Evolutionary conservation across 2,888 invertebrate species (phyloP).

Genomic region (Drosophila fungiperda): DNA sequence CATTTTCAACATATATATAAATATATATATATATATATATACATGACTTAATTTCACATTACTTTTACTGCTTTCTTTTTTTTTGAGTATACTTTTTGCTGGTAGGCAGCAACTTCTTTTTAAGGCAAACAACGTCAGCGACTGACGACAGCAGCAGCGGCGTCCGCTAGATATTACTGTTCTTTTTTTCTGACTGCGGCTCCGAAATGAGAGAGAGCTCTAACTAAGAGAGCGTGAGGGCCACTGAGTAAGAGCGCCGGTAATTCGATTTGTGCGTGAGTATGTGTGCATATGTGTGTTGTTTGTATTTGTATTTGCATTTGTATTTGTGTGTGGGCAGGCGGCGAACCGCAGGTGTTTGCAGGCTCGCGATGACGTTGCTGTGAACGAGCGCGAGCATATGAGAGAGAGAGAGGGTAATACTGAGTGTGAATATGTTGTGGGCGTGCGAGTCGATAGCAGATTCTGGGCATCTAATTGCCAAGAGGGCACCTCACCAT

Average conservation of each 20-base stretch:
- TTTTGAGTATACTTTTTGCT: background rate
- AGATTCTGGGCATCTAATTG: conserved; percentile 46
- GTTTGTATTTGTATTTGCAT: conserved; percentile 25
- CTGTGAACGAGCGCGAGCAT: conserved; percentile 5
- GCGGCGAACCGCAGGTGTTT: conserved; percentile 56
- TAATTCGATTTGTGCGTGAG: conserved; percentile 49
- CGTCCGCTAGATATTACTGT: conserved; percentile 43
- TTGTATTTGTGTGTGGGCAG: conserved; percentile 35
- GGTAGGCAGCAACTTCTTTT: conserved; percentile 63
- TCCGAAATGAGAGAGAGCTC: conserved; percentile 11
- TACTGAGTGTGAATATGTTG: background rate
- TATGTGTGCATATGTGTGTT: conserved; percentile 29
- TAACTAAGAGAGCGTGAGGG: conserved; percentile 14
- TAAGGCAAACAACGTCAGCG: conserved; percentile 69
- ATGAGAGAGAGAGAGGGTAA: background rate
- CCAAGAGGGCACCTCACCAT: conserved; percentile 24
- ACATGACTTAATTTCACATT: conserved; percentile 2
- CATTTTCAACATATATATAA: background rate
- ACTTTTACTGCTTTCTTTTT: conserved; percentile 7
- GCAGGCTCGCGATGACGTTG: conserved; percentile 51
- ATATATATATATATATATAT: conserved; percentile 1
- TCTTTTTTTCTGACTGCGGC: conserved; percentile 13
- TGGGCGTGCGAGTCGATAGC: background rate
- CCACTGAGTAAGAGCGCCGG: conserved; percentile 65
- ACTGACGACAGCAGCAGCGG: conserved; percentile 71